Evolutionary conservation across 2,888 invertebrate genomes (phyloP).

Genomic region (Plebejus melissa): DNA sequence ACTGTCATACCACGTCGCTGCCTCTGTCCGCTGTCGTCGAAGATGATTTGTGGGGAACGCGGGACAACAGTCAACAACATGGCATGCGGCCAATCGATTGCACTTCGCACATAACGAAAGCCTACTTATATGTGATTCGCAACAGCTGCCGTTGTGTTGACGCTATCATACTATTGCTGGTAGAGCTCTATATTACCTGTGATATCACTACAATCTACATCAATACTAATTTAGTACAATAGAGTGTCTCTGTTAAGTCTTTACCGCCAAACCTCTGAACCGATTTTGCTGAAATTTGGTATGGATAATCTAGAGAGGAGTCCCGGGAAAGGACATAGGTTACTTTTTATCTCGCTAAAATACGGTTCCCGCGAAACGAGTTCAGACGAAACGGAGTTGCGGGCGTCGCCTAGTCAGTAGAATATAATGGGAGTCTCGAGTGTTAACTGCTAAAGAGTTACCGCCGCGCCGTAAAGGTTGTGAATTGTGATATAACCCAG

Average conservation of each 20-base stretch:
- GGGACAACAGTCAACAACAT: background rate
- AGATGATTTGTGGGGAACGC: background rate
- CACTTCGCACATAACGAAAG: background rate
- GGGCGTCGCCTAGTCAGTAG: background rate
- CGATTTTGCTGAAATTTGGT: no score
- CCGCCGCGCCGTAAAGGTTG: background rate
- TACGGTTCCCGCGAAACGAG: no score
- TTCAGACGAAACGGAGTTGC: no score
- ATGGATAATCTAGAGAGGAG: no score
- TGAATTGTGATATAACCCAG: conserved; percentile 2
- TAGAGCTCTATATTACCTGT: background rate
- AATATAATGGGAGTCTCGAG: background rate
- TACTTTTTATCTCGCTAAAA: no score
- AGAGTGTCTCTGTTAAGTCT: no score
- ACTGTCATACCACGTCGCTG: background rate
- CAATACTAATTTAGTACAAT: no score
- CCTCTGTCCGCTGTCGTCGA: background rate
- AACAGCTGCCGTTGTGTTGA: background rate
- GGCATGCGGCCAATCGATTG: conserved; percentile 5
- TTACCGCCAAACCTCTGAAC: no score
- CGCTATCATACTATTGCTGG: background rate
- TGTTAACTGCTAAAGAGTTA: background rate
- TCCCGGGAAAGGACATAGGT: no score
- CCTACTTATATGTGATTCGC: background rate
- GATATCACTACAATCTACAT: no score